Conservation (phyloP, 2,797 vertebrate genomes). For the Oryzias dopingdopingensis region DNA sequence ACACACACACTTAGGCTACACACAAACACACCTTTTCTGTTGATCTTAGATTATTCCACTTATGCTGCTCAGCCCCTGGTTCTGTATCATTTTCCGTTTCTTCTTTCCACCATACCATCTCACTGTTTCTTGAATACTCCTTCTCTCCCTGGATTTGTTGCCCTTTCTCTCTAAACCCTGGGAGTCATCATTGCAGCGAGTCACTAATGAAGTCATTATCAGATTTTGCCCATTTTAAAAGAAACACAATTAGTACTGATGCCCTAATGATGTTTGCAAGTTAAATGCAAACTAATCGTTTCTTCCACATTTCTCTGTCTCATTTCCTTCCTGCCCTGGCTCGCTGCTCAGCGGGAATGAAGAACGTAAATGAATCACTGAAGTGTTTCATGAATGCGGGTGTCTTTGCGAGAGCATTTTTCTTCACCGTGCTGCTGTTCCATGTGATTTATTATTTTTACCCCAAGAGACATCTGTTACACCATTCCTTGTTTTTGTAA, state of each 20-base stretch:
- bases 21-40: constrained; percentile 28
- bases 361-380: constrained; percentile 71
- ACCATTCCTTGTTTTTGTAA: constrained; percentile 81
- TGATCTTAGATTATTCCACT: constrained; percentile 45
- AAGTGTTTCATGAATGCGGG: constrained; percentile 52
- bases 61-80: constrained; percentile 40
- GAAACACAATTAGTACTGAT: constrained; percentile 75
- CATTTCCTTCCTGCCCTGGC: constrained; percentile 45
- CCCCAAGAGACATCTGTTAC: constrained; percentile 78
- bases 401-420: constrained; percentile 55
- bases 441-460: constrained; percentile 79
- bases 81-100: constrained; percentile 31
- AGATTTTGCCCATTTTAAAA: constrained; percentile 73
- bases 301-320: constrained; percentile 46
- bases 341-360: constrained; percentile 48
- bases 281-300: constrained; percentile 72
- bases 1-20: constrained; percentile 18
- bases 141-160: constrained; percentile 36
- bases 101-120: constrained; percentile 21
- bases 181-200: constrained; percentile 66
- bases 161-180: constrained; percentile 43
- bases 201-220: constrained; percentile 82
- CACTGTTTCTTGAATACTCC: constrained; percentile 9
- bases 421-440: constrained; percentile 61
- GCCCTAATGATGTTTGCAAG: constrained; percentile 76